These are phyloP conservation scores for Upupa epops DNA, from an alignment of 2,113 vertebrate genomes.

Conservation along the genomic window DNA sequence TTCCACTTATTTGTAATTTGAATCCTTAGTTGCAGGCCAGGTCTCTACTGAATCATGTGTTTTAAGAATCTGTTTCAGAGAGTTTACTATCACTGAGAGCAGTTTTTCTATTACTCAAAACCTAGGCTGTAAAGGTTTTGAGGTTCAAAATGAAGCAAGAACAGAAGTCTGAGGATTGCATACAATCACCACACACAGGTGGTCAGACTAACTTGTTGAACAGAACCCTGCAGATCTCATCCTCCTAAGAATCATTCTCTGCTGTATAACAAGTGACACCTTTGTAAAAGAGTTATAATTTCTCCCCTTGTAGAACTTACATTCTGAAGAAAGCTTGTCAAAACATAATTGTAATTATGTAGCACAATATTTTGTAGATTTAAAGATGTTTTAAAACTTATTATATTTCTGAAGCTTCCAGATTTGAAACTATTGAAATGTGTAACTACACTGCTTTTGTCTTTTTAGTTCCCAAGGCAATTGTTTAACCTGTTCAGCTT, in stretches of 20 bases:
- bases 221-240: neutral
- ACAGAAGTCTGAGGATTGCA: neutral
- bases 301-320: constrained; percentile 16
- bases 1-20: neutral
- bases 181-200: neutral
- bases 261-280: constrained; percentile 17
- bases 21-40: neutral
- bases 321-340: constrained; percentile 61
- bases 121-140: neutral
- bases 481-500: constrained; percentile 63
- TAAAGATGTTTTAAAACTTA: constrained; percentile 67
- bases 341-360: constrained; percentile 68
- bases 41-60: neutral
- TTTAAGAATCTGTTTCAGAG: neutral
- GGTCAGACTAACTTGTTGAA: neutral
- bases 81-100: neutral
- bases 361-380: constrained; percentile 66
- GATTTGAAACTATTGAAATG: constrained; percentile 14
- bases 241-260: neutral
- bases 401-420: constrained; percentile 62
- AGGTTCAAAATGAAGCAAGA: neutral
- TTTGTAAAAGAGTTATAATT: constrained; percentile 33
- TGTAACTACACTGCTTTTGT: constrained; percentile 32
- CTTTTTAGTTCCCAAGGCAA: constrained; percentile 61
- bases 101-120: neutral